A percentile compares a stretch with the other conserved stretches of the same genome.
phyloP scores from a whole-genome alignment of 2,888 invertebrate genomes.

The Cosmopolites sordidus region DNA sequence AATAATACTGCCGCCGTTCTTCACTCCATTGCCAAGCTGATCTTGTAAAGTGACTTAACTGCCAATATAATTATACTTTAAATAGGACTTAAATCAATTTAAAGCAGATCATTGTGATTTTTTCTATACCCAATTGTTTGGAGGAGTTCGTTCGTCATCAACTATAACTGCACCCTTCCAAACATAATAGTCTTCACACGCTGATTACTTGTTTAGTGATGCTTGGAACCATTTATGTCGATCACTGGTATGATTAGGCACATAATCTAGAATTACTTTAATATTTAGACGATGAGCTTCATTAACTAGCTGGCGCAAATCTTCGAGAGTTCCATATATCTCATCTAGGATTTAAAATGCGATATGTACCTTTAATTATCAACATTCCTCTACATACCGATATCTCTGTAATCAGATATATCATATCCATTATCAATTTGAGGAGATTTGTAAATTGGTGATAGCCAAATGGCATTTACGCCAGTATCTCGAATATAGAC shows the following conservation, averaged over 20 bases:
- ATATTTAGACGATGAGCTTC: constrained; percentile 6
- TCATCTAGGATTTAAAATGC: constrained; percentile 50
- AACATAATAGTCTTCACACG: constrained; percentile 7
- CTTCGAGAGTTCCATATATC: constrained; percentile 68
- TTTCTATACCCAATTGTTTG: constrained; percentile 13
- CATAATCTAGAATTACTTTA: constrained; percentile 12
- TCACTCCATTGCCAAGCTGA: constrained; percentile 55
- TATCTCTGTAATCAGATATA: constrained; percentile 68
- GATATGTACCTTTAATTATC: not conserved
- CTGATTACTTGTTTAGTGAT: not conserved
- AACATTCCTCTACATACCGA: constrained; percentile 50
- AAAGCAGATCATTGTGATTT: no score
- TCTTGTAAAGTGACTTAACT: constrained; percentile 38
- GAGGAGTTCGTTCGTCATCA: constrained; percentile 2
- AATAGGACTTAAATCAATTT: no score
- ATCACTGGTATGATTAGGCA: constrained; percentile 16
- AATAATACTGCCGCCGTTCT: constrained; percentile 65
- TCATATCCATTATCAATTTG: constrained; percentile 87
- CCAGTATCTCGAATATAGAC: constrained; percentile 54
- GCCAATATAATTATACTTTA: constrained; percentile 4
- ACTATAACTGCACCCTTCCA: constrained; percentile 8
- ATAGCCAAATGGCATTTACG: constrained; percentile 74
- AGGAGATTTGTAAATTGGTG: constrained; percentile 78
- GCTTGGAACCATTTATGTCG: constrained; percentile 9
- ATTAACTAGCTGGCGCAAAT: constrained; percentile 54